A percentile compares a stretch with the other conserved stretches of the same genome.
phyloP scores from a whole-genome alignment of 2,888 invertebrate species.

The Ellobium chinense region DNA sequence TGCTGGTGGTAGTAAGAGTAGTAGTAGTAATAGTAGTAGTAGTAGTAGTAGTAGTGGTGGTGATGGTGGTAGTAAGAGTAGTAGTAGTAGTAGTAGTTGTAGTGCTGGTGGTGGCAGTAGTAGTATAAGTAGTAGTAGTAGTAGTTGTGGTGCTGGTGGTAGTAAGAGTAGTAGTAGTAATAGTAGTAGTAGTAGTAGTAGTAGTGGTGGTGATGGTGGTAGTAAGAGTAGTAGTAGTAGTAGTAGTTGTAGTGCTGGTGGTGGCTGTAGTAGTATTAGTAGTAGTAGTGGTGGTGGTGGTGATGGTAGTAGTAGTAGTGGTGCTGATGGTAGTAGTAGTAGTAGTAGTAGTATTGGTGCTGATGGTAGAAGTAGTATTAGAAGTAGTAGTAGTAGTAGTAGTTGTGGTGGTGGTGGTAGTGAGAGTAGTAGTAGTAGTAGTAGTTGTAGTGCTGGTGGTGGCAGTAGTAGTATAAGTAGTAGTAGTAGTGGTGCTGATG shows the following conservation, averaged over 20 bases:
- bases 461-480: no score
- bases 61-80: background rate
- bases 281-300: background rate
- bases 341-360: no score
- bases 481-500: background rate
- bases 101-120: constrained; percentile 37
- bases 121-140: constrained; percentile 1
- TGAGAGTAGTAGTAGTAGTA: no score
- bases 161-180: background rate
- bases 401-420: no score
- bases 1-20: background rate
- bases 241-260: background rate
- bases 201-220: background rate
- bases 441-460: no score
- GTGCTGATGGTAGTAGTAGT: no score
- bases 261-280: background rate
- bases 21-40: background rate
- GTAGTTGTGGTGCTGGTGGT: background rate
- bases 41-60: background rate
- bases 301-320: background rate
- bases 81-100: background rate
- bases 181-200: background rate
- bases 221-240: background rate
- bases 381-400: no score
- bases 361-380: no score